Evolutionary conservation across 2,797 vertebrate species (phyloP), one percentile per base, ranked within the genome.

Genomic region (Spheniscus humboldti): DNA sequence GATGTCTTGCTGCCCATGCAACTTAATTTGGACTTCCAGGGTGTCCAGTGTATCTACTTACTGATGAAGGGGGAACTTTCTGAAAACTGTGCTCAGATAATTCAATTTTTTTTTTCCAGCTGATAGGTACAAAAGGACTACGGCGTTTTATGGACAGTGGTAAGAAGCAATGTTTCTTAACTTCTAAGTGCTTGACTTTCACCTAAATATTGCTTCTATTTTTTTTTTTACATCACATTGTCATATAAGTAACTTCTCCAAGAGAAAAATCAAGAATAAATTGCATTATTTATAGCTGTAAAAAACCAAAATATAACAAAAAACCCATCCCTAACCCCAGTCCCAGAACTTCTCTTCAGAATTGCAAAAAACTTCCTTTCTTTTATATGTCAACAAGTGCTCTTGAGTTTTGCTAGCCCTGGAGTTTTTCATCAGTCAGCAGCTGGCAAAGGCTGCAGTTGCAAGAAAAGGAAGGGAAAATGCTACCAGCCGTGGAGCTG

Each of bases 401-500:
- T 64, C 25, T 74, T 71, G 47, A 18, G 11, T 27, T 80, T 66
- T 50, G 13, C 35, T 35, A 50, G 4, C 52, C 30, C 31, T 55
- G n/a, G 47, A 69, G 25, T 62, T 66, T 73, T n/a, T 6, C 12
- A 53, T 62, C 6, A 1, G 9, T 22, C 3, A 1, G 76, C 48
- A 72, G 7, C 13, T 57, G 24, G 10, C 9, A 15, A 80, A 43
- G 6, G 4, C 7, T 84, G 19, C 10, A 6, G 8, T 27, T 87
- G 33, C 67, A 91, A 72, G 55, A 41, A 63, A 62, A 74, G 5
- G 7, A 45, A 57, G 6, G 20, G 11, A 52, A 78, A 59, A 74
- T 1, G 1, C 5, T 7, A 15, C 7, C 1, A 1, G 8, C 7
- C 33, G 2, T 7, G 3, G 15, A 52, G n/a, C 10, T 48, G 45